Conservation (phyloP, 2,113 vertebrate genomes). For the Tragelaphus imberbis region DNA sequence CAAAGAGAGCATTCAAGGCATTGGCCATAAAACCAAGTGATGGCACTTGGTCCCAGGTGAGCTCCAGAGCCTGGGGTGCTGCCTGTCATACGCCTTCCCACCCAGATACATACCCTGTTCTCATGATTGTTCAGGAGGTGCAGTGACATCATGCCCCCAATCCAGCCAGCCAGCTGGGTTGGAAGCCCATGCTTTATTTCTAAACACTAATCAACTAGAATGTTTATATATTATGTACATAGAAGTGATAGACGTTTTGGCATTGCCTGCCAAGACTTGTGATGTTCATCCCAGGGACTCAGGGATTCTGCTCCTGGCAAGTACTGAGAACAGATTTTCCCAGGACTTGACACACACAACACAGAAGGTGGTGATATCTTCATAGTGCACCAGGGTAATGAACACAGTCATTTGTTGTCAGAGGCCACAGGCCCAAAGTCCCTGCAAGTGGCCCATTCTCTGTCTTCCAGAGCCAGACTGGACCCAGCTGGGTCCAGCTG, state of each 20-base stretch:
- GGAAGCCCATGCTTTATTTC: neutral
- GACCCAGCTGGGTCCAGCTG: neutral
- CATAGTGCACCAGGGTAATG: too few relatives aligned
- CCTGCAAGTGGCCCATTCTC: neutral
- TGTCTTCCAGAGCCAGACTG: neutral
- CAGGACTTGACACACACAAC: neutral
- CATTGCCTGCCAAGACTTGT: neutral
- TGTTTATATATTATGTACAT: rapidly evolving
- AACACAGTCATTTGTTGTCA: neutral
- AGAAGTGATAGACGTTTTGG: neutral
- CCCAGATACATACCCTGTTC: neutral
- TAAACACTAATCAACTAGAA: neutral
- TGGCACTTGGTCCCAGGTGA: neutral
- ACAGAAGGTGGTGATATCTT: neutral
- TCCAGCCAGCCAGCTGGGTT: neutral
- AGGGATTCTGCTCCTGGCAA: rapidly evolving
- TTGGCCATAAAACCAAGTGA: neutral
- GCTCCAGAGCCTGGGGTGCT: neutral
- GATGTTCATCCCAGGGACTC: too few relatives aligned
- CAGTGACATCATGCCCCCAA: rapidly evolving
- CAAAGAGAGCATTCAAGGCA: neutral
- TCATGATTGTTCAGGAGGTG: too few relatives aligned
- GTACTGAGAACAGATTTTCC: neutral
- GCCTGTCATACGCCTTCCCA: neutral
- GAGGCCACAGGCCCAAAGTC: neutral